Evolutionary conservation across 1,140 invertebrate species (phyloP).

Genomic region (Trichomalopsis sarcophagae): DNA sequence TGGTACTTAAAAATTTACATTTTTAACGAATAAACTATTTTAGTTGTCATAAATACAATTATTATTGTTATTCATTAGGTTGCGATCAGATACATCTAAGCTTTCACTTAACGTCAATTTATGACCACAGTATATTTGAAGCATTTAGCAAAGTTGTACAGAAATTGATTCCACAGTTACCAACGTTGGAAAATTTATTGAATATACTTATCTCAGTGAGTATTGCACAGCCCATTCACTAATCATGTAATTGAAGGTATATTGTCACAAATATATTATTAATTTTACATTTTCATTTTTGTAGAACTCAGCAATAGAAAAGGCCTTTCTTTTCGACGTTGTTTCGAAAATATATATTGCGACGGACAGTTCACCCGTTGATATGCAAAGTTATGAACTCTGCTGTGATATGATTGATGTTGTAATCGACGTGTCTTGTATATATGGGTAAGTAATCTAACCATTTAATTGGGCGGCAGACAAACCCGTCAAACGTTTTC

Average conservation of each 20-base stretch:
- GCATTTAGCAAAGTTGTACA: constrained; percentile 99
- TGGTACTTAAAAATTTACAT: constrained; percentile 73
- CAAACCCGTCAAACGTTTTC: not conserved
- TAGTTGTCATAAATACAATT: constrained; percentile 36
- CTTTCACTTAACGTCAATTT: constrained; percentile 99
- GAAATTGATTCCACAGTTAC: constrained; percentile 97
- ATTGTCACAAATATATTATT: not conserved
- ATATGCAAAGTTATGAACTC: constrained; percentile 99
- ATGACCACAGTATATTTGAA: constrained; percentile 99
- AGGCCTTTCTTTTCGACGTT: constrained; percentile 98
- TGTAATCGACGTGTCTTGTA: constrained; percentile 98
- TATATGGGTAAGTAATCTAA: constrained; percentile 89
- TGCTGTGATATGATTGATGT: constrained; percentile 99
- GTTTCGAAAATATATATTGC: constrained; percentile 99
- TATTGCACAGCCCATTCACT: not conserved
- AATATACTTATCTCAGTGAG: constrained; percentile 98
- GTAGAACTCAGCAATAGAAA: constrained; percentile 98
- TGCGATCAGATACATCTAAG: constrained; percentile 91
- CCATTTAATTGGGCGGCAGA: not conserved
- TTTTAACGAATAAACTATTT: constrained; percentile 7
- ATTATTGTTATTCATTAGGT: constrained; percentile 70
- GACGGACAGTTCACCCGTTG: constrained; percentile 98
- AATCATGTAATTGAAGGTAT: not conserved
- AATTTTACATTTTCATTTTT: constrained; percentile 62
- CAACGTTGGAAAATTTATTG: constrained; percentile 97